Conservation (phyloP, 2,888 invertebrate species). For the Brachynemurus nebulosus region DNA sequence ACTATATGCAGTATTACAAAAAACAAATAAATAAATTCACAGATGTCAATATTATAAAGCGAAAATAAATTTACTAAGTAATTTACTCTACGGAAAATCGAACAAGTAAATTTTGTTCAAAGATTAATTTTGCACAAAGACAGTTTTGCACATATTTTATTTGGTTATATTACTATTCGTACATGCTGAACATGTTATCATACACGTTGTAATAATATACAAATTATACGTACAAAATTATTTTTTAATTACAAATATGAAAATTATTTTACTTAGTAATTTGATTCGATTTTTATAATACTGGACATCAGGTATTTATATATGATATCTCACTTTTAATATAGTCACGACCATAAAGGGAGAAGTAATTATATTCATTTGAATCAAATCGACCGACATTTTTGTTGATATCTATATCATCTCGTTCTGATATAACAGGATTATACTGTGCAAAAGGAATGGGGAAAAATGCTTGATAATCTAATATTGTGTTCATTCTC, state of each 20-base stretch:
- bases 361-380: slow-evolving; percentile 54
- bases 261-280: background rate
- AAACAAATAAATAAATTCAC: too few species aligned
- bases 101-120: too few species aligned
- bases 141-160: too few species aligned
- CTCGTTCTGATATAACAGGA: slow-evolving; percentile 44
- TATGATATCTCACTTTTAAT: slow-evolving; percentile 38
- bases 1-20: too few species aligned
- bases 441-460: slow-evolving; percentile 82
- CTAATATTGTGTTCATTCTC: slow-evolving; percentile 85
- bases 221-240: slow-evolving; percentile 5
- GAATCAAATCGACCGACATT: slow-evolving; percentile 67
- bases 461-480: slow-evolving; percentile 84
- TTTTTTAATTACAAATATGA: background rate
- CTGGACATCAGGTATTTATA: slow-evolving; percentile 11
- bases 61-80: too few species aligned
- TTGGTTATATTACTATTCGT: too few species aligned
- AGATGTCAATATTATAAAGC: too few species aligned
- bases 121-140: too few species aligned
- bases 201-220: too few species aligned
- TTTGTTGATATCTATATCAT: slow-evolving; percentile 52
- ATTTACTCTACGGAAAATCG: too few species aligned
- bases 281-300: background rate
- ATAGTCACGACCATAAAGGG: slow-evolving; percentile 78
- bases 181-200: too few species aligned